Percentiles rank a stretch among this genome's conserved stretches.
Conservation (phyloP, 2,797 vertebrate genomes). For the Miichthys miiuy region DNA sequence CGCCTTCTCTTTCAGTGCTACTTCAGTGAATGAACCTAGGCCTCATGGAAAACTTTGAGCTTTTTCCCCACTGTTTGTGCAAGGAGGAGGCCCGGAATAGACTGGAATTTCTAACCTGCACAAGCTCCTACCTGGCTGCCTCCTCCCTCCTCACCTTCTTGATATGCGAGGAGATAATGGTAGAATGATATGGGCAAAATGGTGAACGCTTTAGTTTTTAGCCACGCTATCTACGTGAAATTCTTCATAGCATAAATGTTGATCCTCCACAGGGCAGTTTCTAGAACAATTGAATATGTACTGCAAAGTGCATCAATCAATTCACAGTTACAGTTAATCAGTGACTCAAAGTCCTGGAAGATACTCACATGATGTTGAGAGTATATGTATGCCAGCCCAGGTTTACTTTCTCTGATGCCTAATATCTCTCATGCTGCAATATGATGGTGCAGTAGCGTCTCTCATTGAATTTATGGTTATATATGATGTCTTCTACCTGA, state of each 20-base stretch:
- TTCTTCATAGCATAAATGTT: conserved; percentile 31
- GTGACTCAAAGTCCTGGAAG: conserved; percentile 35
- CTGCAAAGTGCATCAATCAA: conserved; percentile 29
- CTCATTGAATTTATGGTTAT: conserved; percentile 3
- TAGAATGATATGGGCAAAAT: conserved; percentile 62
- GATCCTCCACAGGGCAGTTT: conserved; percentile 31
- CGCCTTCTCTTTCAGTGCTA: conserved; percentile 40
- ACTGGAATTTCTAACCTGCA: conserved; percentile 72
- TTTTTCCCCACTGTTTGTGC: conserved; percentile 77
- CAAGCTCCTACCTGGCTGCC: conserved; percentile 67
- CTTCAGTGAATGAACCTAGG: conserved; percentile 56
- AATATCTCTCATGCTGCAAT: background rate
- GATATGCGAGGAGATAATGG: conserved; percentile 74
- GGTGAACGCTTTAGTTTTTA: conserved; percentile 31
- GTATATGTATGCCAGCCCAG: background rate
- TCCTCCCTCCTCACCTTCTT: conserved; percentile 45
- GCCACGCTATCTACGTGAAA: conserved; percentile 5
- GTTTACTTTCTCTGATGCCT: background rate
- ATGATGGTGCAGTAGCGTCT: background rate
- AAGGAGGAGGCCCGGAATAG: conserved; percentile 77
- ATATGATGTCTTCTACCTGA: background rate
- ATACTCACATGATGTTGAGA: conserved; percentile 20
- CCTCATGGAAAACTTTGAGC: conserved; percentile 59
- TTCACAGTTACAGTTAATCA: conserved; percentile 52
- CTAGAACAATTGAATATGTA: conserved; percentile 30